A percentile compares a stretch with the other conserved stretches of the same genome.
Evolutionary conservation across 2,797 vertebrate species (phyloP).

Genomic region (Danionella dracula): DNA sequence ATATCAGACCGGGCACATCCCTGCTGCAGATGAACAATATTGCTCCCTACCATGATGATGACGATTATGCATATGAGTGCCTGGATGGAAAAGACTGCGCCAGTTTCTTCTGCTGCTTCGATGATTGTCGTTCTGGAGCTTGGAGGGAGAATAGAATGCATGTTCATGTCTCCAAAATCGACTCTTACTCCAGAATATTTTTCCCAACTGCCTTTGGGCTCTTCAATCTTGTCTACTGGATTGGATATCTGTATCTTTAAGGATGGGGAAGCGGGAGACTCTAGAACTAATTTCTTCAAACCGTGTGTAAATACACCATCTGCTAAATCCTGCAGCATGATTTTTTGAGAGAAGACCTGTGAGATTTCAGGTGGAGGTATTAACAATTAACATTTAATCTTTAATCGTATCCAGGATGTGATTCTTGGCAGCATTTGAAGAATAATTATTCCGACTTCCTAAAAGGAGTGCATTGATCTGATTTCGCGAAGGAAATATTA

Average conservation of each 20-base stretch:
- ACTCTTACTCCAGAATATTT: constrained; percentile 91
- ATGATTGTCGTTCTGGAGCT: constrained; percentile 88
- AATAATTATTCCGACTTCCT: neutral
- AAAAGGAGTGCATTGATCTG: constrained; percentile 12
- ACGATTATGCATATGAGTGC: constrained; percentile 84
- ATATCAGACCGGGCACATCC: constrained; percentile 81
- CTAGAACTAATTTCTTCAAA: constrained; percentile 17
- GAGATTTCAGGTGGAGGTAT: constrained; percentile 10
- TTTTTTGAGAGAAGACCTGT: constrained; percentile 23
- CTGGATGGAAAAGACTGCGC: constrained; percentile 92
- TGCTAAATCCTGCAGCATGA: constrained; percentile 13
- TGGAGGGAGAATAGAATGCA: constrained; percentile 93
- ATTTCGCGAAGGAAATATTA: neutral
- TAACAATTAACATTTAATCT: constrained; percentile 22
- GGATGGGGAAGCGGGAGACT: constrained; percentile 31
- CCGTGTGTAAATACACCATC: constrained; percentile 35
- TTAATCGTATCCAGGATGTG: neutral
- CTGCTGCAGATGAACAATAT: constrained; percentile 89
- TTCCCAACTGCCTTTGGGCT: constrained; percentile 95
- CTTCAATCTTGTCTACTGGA: constrained; percentile 95
- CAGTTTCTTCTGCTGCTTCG: constrained; percentile 95
- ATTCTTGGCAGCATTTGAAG: constrained; percentile 5
- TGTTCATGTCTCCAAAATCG: constrained; percentile 91
- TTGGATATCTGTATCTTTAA: constrained; percentile 91
- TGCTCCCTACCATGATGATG: constrained; percentile 76